A percentile compares a stretch with the other conserved stretches of the same genome.
Conservation (phyloP, 2,797 vertebrate genomes). For the Aselliscus stoliczkanus region DNA sequence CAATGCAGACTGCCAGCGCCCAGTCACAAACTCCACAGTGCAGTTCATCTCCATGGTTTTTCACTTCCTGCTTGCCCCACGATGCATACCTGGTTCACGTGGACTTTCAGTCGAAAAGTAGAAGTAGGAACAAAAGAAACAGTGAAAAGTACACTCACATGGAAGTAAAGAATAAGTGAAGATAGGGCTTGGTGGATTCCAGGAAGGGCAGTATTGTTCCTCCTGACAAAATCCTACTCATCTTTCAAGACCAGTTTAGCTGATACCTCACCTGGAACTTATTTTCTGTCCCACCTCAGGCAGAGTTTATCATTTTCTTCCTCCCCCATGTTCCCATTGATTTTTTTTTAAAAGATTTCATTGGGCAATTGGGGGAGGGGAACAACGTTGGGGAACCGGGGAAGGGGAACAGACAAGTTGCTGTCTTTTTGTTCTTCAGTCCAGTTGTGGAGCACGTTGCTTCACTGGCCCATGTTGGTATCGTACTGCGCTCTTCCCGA, state of each 20-base stretch:
- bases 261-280: neutral
- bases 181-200: neutral
- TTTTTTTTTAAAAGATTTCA: no score
- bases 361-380: no score
- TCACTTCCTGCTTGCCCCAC: neutral
- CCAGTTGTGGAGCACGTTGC: no score
- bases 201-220: neutral
- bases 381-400: no score
- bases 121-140: neutral
- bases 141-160: neutral
- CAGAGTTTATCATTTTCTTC: neutral
- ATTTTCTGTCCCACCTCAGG: neutral
- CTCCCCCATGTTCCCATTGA: neutral
- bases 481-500: no score
- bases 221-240: conserved; percentile 7
- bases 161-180: neutral
- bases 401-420: no score
- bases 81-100: neutral
- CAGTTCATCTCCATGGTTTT: neutral
- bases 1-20: neutral
- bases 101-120: neutral
- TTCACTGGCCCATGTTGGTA: no score
- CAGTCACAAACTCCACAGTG: neutral
- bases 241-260: conserved; percentile 1
- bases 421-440: no score